Conservation (phyloP, 2,113 vertebrate species). For the Amia ocellicauda region DNA sequence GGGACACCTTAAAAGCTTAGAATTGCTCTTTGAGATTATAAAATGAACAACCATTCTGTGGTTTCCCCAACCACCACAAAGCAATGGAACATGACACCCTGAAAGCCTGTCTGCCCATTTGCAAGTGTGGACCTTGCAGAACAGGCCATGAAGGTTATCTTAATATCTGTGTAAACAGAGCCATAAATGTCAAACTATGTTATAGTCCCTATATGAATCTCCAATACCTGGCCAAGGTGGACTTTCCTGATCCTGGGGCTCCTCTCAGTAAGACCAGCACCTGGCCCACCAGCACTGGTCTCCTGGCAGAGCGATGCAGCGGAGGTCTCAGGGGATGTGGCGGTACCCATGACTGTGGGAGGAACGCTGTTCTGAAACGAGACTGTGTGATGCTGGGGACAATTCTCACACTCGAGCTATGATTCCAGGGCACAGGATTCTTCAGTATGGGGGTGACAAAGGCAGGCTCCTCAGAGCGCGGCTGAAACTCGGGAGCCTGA, state of each 20-base stretch:
- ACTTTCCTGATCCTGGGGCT: slow-evolving; percentile 93
- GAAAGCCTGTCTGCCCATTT: no score
- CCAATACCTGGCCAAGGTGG: slow-evolving; percentile 83
- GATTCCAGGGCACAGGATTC: slow-evolving; percentile 60
- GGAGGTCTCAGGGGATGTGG: slow-evolving; percentile 43
- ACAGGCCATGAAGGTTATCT: no score
- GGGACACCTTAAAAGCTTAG: no score
- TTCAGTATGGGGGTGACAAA: slow-evolving; percentile 79
- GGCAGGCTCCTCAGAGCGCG: slow-evolving; percentile 52
- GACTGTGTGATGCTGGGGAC: slow-evolving; percentile 43
- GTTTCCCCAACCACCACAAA: no score
- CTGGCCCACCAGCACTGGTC: slow-evolving; percentile 68
- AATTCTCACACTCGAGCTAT: slow-evolving; percentile 29
- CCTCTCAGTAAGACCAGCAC: slow-evolving; percentile 90
- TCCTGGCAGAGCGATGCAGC: slow-evolving; percentile 51
- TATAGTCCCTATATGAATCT: no score
- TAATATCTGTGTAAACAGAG: no score
- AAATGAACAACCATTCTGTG: no score
- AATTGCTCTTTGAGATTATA: no score
- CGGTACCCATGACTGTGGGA: slow-evolving; percentile 66
- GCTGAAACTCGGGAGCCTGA: slow-evolving; percentile 68
- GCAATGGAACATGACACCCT: no score
- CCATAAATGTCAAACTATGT: no score
- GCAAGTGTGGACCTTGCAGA: no score
- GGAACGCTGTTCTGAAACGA: slow-evolving; percentile 57